Evolutionary conservation across 37 sponge, comb jelly and placozoan species (phyloP).

Genomic region (Oopsacas minuta): DNA sequence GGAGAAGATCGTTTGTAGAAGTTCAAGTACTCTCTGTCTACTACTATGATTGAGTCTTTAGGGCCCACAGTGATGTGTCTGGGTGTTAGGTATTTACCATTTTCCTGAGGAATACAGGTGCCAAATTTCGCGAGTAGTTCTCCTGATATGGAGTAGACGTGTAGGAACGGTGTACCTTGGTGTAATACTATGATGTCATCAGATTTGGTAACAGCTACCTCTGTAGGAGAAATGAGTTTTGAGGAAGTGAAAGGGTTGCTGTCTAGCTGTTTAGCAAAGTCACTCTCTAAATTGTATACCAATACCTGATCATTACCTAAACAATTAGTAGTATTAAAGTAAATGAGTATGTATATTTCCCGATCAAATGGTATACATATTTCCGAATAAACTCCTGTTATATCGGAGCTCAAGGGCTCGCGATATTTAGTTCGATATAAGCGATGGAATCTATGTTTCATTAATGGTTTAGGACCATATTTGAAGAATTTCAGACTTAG

Average conservation of each 20-base stretch:
- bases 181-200: background rate
- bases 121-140: conserved; percentile 11
- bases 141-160: background rate
- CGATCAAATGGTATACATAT: too few species aligned
- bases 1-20: conserved; percentile 1
- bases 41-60: background rate
- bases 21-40: background rate
- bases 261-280: background rate
- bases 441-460: too few species aligned
- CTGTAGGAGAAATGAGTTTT: background rate
- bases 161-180: conserved; percentile 2
- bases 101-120: background rate
- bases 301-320: background rate
- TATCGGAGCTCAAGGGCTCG: too few species aligned
- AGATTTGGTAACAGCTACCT: background rate
- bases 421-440: too few species aligned
- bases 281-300: conserved; percentile 3
- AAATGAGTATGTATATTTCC: too few species aligned
- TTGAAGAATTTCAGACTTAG: too few species aligned
- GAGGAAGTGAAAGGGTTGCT: conserved; percentile 17
- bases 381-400: too few species aligned
- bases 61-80: background rate
- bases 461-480: too few species aligned
- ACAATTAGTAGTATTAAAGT: too few species aligned
- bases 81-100: background rate